Base-by-base conservation (phyloP, 1,140 invertebrate genomes). In the Apis laboriosa region DNA sequence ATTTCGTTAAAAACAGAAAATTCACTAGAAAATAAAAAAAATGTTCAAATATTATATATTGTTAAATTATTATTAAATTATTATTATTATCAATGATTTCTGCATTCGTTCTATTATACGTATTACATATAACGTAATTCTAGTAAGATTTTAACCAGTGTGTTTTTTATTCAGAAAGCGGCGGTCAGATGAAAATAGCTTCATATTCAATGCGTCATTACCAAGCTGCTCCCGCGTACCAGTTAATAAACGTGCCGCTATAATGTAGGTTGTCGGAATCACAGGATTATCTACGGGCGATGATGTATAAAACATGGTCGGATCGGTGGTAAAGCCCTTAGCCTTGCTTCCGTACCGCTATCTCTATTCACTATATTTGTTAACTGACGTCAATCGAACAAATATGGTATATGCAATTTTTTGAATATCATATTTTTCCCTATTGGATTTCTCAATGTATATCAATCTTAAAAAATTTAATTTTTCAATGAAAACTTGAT, bases 281-380 rank as follows among this genome's bases (percentile, higher is more conserved):
- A 53, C 60, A 55, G 53, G 74, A 80, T 84, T 68, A 77, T 89
- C 24, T 78, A 83, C 24, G 43, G 21, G 34, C n/a, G 72, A 76
- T 76, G 68, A 80, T 74, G 68, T 43, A 73, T 66, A 66, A 84
- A 81, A 79, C 77, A 64, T 77, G 86, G 73, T 63, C 34, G 68
- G 68, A 78, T 63, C 70, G 34, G 49, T 61, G 72, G 24, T 12
- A 61, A 55, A 55, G 58, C 75, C 60, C 72, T 90, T 90, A 80
- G 80, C 76, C 66, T 88, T 87, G 84, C 88, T 89, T 89, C 86
- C 86, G 84, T 88, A 79, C 86, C 88, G 88, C 90, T 87, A 87
- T 90, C 88, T 77, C 71, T 24, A 63, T 21, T 43, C 5, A 43
- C 76, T 85, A 24, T 79, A 85, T 80, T 80, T 83, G 56, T 71